Conservation (phyloP, 2,888 invertebrate genomes). For the Oscheius onirici region DNA sequence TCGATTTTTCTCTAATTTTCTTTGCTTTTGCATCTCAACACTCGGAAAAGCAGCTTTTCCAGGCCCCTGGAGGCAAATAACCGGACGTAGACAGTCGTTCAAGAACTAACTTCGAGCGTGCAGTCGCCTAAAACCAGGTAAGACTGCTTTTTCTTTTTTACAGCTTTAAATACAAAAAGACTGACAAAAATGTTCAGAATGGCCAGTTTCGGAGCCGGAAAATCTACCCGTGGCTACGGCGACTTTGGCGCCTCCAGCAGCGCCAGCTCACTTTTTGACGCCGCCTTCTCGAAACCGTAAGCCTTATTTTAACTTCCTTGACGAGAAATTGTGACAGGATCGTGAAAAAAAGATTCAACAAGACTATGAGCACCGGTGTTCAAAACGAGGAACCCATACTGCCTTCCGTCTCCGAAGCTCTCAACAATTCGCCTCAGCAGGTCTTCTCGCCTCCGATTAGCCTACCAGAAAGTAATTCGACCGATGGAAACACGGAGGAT, state of each 20-base stretch:
- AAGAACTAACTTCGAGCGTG: not conserved
- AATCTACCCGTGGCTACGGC: conserved; percentile 13
- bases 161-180: not conserved
- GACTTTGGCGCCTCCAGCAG: conserved; percentile 11
- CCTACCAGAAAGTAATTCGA: conserved; percentile 53
- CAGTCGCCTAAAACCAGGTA: no score
- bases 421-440: conserved; percentile 29
- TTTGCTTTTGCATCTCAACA: no score
- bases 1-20: no score
- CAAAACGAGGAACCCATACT: conserved; percentile 38
- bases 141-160: not conserved
- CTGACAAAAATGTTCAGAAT: not conserved
- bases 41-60: no score
- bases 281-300: conserved; percentile 58
- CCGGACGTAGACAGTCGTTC: no score
- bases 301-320: conserved; percentile 28
- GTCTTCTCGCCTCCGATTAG: conserved; percentile 56
- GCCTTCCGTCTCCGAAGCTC: conserved; percentile 35
- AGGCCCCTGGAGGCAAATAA: no score
- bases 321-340: no score
- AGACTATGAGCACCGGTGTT: not conserved
- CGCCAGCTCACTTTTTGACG: conserved; percentile 43
- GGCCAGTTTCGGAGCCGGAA: conserved; percentile 6
- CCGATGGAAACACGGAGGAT: conserved; percentile 43
- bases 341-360: conserved; percentile 9